Base-by-base conservation (phyloP, 2,113 vertebrate genomes). In the Lepus americanus region DNA sequence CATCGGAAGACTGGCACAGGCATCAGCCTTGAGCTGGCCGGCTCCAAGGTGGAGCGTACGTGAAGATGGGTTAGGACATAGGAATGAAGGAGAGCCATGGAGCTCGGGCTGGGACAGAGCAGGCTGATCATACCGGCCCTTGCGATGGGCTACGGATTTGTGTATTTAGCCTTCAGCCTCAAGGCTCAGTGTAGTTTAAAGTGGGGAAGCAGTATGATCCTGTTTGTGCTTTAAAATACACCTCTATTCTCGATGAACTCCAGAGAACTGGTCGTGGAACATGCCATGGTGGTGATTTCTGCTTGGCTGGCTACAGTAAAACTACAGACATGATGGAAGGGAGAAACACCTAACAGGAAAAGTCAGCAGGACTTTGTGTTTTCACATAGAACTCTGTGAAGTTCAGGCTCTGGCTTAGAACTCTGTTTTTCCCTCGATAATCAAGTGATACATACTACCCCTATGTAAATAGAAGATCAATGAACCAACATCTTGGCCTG, bases 381-480 rank as follows among this genome's bases (percentile, higher is more conserved):
- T n/a, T n/a, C 39, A 59, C 25, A 1, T 29, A 44, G 76, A 77
- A 63, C 63, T 61, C 63, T 53, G 49, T 69, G 72, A 94, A 92
- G 63, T 74, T 87, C 27, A 64, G 6, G 63, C 80, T 31, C 33
- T 72, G 29, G 49, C 29, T 93, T 89, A 12, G 12, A 93, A 87
- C 39, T 79, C 90, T 72, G 33, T 14, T 80, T 70, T 95, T 90
- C 39, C 33, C 63, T 94, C 33, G 76, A 61, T 19, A 88, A 4
- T 22, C n/a, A 78, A 89, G 25, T 63, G 51, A 29, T 39, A 31
- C 53, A 39, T 33, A 39, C 49, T 44, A 6, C n/a, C 22, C 14
- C 67, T 39, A 76, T 61, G 23, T 49, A 90, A 94, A 77, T 86
- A 91, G 66, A 94, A 86, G 13, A 78, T 83, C 27, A 92, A 64